A percentile compares a stretch with the other conserved stretches of the same genome.
These are phyloP conservation scores for Pteria penguin DNA, from an alignment of 2,888 invertebrate genomes.

Conservation along the genomic window DNA sequence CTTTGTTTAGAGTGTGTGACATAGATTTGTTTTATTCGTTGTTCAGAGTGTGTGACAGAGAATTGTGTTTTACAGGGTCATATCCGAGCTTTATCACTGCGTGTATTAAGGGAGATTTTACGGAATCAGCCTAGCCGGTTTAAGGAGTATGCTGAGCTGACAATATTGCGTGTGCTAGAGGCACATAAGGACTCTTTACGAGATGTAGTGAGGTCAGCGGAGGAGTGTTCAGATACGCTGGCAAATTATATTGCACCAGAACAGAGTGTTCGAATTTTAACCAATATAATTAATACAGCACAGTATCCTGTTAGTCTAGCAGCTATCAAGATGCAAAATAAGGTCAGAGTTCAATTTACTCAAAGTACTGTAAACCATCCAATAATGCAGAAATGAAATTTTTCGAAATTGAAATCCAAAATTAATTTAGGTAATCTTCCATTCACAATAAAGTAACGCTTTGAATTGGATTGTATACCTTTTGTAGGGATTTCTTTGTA, in stretches of 20 bases:
- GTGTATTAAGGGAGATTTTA: constrained; percentile 91
- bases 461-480: too few relatives aligned
- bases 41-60: background rate
- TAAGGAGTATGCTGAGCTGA: constrained; percentile 93
- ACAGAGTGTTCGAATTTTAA: constrained; percentile 87
- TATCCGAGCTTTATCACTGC: constrained; percentile 85
- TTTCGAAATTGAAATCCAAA: too few relatives aligned
- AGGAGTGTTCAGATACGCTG: constrained; percentile 88
- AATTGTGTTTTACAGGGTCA: constrained; percentile 69
- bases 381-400: too few relatives aligned
- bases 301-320: constrained; percentile 93
- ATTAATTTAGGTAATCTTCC: too few relatives aligned
- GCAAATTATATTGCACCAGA: constrained; percentile 91
- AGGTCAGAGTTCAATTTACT: too few relatives aligned
- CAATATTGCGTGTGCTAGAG: constrained; percentile 92
- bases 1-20: background rate
- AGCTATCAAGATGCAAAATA: constrained; percentile 89
- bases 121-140: constrained; percentile 89
- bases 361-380: too few relatives aligned
- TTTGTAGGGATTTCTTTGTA: too few relatives aligned
- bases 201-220: constrained; percentile 89
- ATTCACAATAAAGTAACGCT: too few relatives aligned
- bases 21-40: background rate
- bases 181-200: constrained; percentile 86
- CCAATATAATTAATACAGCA: constrained; percentile 91